Conservation (phyloP, 1,140 invertebrate genomes). For the Araneus ventricosus region DNA sequence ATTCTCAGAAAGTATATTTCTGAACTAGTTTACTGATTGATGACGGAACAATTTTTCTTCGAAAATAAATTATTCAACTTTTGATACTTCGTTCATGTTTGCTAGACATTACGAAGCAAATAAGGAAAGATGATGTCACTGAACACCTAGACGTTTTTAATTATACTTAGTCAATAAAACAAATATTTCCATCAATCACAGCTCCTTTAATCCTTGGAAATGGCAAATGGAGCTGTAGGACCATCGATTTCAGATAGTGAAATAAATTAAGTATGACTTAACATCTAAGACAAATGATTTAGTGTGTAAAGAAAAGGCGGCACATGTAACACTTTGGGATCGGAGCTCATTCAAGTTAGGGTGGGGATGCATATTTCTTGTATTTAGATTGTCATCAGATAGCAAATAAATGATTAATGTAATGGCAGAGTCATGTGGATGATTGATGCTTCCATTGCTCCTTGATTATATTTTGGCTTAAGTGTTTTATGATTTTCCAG, state of each 20-base stretch:
- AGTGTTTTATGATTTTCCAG: too few species aligned
- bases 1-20: too few species aligned
- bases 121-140: neutral
- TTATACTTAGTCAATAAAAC: neutral
- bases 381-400: conserved; percentile 62
- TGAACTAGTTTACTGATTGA: too few species aligned
- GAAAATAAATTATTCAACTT: neutral
- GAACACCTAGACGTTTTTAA: neutral
- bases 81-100: neutral
- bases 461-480: too few species aligned
- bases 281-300: neutral
- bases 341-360: conserved; percentile 48
- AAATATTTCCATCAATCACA: conserved; percentile 17
- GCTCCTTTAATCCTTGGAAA: neutral
- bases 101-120: neutral
- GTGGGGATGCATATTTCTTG: conserved; percentile 46
- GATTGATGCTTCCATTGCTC: neutral
- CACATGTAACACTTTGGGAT: neutral
- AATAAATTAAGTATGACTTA: conserved; percentile 14
- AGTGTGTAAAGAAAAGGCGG: neutral
- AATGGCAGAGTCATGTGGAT: conserved; percentile 33
- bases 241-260: neutral
- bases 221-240: neutral
- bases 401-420: conserved; percentile 60
- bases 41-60: neutral